Evolutionary conservation across 35 echinoderm and acorn worm species (phyloP), one percentile per base, ranked within the genome.

Genomic region (Acanthaster planci): DNA sequence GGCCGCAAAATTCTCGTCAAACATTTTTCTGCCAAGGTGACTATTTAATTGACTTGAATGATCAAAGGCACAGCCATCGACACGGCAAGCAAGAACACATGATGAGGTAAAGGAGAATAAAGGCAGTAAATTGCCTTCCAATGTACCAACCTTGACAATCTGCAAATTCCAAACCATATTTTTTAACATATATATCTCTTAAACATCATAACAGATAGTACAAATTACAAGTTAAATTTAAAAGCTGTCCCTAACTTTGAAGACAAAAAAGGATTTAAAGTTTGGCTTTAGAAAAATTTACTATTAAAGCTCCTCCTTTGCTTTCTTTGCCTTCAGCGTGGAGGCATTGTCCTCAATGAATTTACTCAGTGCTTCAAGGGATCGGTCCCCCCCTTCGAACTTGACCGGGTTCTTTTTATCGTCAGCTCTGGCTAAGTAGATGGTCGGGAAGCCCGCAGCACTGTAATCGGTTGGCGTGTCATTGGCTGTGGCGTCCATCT

Each of bases 401-500:
- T 94, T 90, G 16, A 99, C 8, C 31, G 92, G 89, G 39, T 88
- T 94, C 47, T 91, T 51, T 55, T 88, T 94, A 79, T 99, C 92
- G 29, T 81, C 64, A 7, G 92, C 89, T 86, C 90, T 93, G 19
- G 92, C 81, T n/a, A 99, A 82, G 83, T 94, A 99, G 53, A 99
- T 85, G 4, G 92, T 99, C 3, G 96, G 96, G 67, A 94, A 99
- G 30, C 96, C 92, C 1, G 52, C 38, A 14, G 39, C 17, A 0
- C 10, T 39, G 67, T 77, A 94, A 23, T 84, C 85, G 0, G 59
- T 4, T 15, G 86, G 85, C 40, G 92, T 76, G 38, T 99, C 96
- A 39, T 99, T 99, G 12, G 85, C 85, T 29, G 96, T 99, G 18
- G 92, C 96, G n/a, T 99, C 96, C 47, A 99, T 99, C 55, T 99